Evolutionary conservation across 2,797 vertebrate genomes (phyloP), one percentile per base, ranked within the genome.

Genomic region (Pseudopleuronectes americanus): DNA sequence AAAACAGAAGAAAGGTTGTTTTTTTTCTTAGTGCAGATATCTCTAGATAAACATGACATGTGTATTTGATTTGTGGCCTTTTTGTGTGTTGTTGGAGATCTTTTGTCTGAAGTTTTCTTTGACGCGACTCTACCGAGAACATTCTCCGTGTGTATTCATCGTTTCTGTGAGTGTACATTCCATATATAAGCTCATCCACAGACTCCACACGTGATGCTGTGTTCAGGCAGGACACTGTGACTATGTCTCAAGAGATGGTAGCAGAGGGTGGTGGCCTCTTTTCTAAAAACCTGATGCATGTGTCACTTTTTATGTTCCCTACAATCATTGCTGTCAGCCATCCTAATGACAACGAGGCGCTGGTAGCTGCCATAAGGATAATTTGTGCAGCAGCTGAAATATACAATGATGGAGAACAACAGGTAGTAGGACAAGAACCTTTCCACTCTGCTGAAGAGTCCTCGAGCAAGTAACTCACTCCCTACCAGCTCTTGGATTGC

Each of bases 61-160:
- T 82, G 53, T 71, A 66, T 85, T 87, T 83, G 63, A 71, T 84
- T 83, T 83, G 80, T 85, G 84, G 79, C 83, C 77, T 90, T 91
- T 91, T 77, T 62, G 71, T 60, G 22, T 69, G 64, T 65, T 53
- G 64, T 67, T 43, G 45, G 57, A 76, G 47, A 52, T 63, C 64
- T 64, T 69, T 47, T 6, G 38, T 63, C 74, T 88, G 85, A 90
- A 84, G 77, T 64, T 81, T 84, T 69, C 49, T 77, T 81, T 83
- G 68, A 52, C 64, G 62, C 83, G 69, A 43, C 23, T 62, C 65
- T 71, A 71, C 48, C 2, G 0, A 63, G 12, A 67, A 4, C 26
- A 7, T 64, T 62, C 1, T 56, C 36, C 9, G 22, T 14, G 13
- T 68, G 54, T 68, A 24, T 65, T 1, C 58, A 56, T 24, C 59